Evolutionary conservation across 1,140 invertebrate genomes (phyloP), one percentile per base, ranked within the genome.

Genomic region (Habropoda laboriosa): DNA sequence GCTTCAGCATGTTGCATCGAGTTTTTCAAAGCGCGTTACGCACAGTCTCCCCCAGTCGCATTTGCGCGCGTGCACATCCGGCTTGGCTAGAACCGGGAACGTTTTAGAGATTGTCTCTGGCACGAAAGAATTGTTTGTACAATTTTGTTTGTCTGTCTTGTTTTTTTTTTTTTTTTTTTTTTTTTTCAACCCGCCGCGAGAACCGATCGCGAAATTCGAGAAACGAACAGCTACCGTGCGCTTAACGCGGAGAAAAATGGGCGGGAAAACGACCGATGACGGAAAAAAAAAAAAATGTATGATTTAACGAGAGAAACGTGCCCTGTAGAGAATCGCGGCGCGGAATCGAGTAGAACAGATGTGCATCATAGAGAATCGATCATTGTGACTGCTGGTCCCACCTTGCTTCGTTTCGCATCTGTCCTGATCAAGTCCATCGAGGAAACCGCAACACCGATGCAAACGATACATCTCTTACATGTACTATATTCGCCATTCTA

Each of bases 381-480:
- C 82, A 83, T 89, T 91, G 86, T 90, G 91, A 91, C 92, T 93
- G 92, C 91, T 93, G 92, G 92, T 93, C 92, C 92, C 89, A 81
- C 89, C 88, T 89, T 90, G 88, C 89, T 91, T 93, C 91, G 91
- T 91, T 85, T 85, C 84, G 84, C 83, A 75, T 71, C 57, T 79
- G 74, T 85, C 75, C 84, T 76, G 75, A 82, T 70, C 79, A 67
- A 58, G 58, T 74, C 80, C 74, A 75, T 85, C 68, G 79, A 78
- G 73, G 67, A 84, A n/a, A 73, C 70, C 73, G 63, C 74, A 60
- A 64, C 60, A 71, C 63, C 60, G 75, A 85, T 58, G 70, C 72
- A 51, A 70, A 68, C 79, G 68, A 84, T 81, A 70, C 42, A 77
- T 53, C 18, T 60, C 24, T 60, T 45, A 73, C 30, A 71, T 60